Evolutionary conservation across 1,140 invertebrate species (phyloP).

Genomic region (Pissodes strobi): DNA sequence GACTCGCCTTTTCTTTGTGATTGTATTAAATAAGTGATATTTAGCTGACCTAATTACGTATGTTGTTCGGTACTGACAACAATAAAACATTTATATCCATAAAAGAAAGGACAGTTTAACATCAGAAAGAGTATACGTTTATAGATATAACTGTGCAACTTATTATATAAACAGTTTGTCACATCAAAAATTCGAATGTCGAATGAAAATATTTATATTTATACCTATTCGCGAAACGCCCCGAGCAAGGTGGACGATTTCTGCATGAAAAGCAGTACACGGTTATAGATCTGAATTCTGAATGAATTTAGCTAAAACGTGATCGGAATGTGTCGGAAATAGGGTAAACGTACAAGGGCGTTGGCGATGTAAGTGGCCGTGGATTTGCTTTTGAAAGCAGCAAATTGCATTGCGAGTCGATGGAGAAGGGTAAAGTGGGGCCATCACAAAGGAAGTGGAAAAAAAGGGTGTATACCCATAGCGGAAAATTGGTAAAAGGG

Average conservation of each 20-base stretch:
- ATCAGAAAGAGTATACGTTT: not conserved
- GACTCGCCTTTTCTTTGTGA: too few relatives aligned
- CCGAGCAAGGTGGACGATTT: not conserved
- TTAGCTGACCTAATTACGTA: too few relatives aligned
- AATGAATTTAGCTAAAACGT: conserved; percentile 9
- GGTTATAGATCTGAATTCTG: conserved; percentile 3
- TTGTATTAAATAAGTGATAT: too few relatives aligned
- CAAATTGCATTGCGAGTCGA: conserved; percentile 11
- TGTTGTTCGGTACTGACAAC: too few relatives aligned
- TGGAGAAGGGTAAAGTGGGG: not conserved
- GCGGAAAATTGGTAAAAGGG: not conserved
- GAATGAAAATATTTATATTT: not conserved
- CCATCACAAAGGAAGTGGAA: not conserved
- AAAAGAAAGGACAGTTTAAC: too few relatives aligned
- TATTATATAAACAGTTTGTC: too few relatives aligned
- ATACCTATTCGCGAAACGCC: too few relatives aligned
- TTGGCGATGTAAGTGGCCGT: conserved; percentile 13
- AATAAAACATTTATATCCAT: too few relatives aligned
- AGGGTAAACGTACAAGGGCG: conserved; percentile 9
- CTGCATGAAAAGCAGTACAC: not conserved
- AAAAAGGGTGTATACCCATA: not conserved
- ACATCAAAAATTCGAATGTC: too few relatives aligned
- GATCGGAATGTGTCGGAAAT: conserved; percentile 10
- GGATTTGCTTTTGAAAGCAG: conserved; percentile 19
- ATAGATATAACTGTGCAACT: too few relatives aligned